A percentile compares a stretch with the other conserved stretches of the same genome.
Conservation (phyloP, 1,140 invertebrate genomes). For the Gryon sp. region DNA sequence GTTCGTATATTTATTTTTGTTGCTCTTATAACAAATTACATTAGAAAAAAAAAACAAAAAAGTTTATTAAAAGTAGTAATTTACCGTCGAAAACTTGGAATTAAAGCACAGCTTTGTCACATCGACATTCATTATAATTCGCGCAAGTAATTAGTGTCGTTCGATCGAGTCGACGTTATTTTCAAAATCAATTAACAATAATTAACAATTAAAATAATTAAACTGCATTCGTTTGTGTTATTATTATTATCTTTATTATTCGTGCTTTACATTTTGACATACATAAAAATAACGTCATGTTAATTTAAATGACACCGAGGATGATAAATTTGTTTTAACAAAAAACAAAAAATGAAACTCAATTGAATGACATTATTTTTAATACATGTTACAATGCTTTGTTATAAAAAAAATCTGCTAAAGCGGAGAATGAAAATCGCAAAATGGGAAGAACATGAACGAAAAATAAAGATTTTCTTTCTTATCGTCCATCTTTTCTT, state of each 20-base stretch:
- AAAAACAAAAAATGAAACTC: neutral
- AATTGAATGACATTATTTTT: slow-evolving; percentile 30
- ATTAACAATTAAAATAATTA: neutral
- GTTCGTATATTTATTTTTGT: neutral
- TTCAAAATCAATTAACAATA: neutral
- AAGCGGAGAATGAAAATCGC: slow-evolving; percentile 8
- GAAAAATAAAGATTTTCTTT: neutral
- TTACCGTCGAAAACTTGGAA: neutral
- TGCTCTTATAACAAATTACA: no score
- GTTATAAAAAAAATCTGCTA: no score
- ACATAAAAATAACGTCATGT: no score
- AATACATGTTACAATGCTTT: no score
- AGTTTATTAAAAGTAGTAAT: slow-evolving; percentile 4
- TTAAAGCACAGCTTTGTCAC: slow-evolving; percentile 2
- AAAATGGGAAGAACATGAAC: no score
- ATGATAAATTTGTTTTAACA: neutral
- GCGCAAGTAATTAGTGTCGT: slow-evolving; percentile 12
- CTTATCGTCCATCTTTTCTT: slow-evolving; percentile 8
- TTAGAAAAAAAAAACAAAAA: no score
- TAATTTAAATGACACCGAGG: neutral
- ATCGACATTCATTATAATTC: slow-evolving; percentile 27
- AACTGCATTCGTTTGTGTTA: no score
- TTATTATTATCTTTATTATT: no score
- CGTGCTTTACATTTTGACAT: no score
- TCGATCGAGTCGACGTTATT: neutral